Evolutionary conservation across 2,888 invertebrate genomes (phyloP), one percentile per base, ranked within the genome.

Genomic region (Nemotelus nigrinus): DNA sequence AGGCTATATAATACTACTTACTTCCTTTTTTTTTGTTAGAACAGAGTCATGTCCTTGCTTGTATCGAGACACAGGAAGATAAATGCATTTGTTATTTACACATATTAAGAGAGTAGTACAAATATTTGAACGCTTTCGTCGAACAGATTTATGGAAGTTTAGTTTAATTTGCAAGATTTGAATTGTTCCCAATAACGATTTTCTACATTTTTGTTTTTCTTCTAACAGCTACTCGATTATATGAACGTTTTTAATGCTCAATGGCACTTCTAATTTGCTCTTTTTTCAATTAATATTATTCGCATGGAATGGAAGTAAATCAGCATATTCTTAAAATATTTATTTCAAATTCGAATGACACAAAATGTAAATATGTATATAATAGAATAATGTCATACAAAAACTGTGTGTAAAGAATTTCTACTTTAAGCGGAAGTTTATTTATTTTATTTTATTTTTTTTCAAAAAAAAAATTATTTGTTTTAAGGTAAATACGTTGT

Each of bases 201-300:
- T 41, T 45, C 41, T 68, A 25, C 25, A 68, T 39, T 68, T 68
- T 68, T 48, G 68, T n/a, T 57, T 41, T 72, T 10, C 60, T 8
- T 41, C 25, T 58, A 47, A 47, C 39, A 67, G 53, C 25, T 41
- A 43, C 44, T 3, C 48, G 39, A 25, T 53, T 53, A 45, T 67
- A 4, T 50, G 72, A 45, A 70, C 43, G 53, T 70, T 70, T 55
- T 50, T 55, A 76, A 76, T 76, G 76, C 76, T 53, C 65, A 76
- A 76, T 76, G 76, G 76, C 76, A 76, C 76, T 55, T 50, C 44
- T 57, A 47, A 6, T 41, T 60, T 64, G 44, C n/a, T 50, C 60
- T 76, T 25, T 65, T 6, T 63, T 3, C 41, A 58, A 3, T 72
- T 25, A 63, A 3, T 47, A 7, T 25, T 53, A 65, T 65, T 76